Percentiles rank a stretch among this genome's conserved stretches.
Conservation (phyloP, 2,797 vertebrate species). For the Sciurus vulgaris region DNA sequence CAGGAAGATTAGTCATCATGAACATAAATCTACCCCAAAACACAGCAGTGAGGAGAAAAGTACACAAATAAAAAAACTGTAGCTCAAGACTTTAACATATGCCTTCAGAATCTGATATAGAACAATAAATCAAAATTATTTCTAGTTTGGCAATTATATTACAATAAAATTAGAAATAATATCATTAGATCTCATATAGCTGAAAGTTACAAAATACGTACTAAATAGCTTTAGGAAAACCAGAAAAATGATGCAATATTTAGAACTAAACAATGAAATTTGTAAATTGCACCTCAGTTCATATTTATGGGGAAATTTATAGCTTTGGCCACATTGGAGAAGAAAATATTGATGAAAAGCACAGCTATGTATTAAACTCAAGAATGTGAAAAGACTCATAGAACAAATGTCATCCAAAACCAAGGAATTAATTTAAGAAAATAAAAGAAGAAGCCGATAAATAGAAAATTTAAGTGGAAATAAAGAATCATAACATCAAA, state of each 20-base stretch:
- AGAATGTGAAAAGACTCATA: background rate
- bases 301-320: background rate
- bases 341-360: slow-evolving; percentile 36
- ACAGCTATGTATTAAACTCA: background rate
- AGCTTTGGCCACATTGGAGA: background rate
- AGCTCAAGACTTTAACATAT: background rate
- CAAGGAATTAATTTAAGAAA: background rate
- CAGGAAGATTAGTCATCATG: background rate
- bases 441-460: background rate
- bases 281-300: background rate
- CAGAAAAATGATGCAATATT: background rate
- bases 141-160: background rate
- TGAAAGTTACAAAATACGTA: slow-evolving; percentile 5
- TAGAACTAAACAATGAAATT: slow-evolving; percentile 41
- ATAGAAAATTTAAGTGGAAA: background rate
- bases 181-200: background rate
- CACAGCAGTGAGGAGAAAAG: background rate
- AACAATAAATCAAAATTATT: slow-evolving; percentile 11
- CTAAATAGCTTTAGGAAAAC: slow-evolving; percentile 20
- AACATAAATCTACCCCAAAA: background rate
- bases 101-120: background rate
- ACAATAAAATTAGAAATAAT: slow-evolving; percentile 52
- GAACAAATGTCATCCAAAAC: background rate
- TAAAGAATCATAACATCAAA: background rate
- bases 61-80: background rate